Evolutionary conservation across 2,113 vertebrate genomes (phyloP).

Genomic region (Dipodomys ordii): DNA sequence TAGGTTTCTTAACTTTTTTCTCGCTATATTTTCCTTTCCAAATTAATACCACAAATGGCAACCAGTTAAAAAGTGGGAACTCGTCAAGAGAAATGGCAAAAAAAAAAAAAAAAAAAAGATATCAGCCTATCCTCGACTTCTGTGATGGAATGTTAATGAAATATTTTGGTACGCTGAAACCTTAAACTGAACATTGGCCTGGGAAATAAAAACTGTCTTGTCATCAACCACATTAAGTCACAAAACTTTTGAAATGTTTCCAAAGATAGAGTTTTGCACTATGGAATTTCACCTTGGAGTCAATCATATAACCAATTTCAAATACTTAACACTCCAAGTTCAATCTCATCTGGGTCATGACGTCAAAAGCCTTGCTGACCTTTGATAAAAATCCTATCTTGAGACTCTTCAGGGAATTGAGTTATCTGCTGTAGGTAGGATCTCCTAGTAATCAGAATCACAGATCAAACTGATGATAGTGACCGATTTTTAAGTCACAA

Average conservation of each 20-base stretch:
- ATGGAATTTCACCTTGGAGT: neutral
- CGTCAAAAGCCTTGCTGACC: slow-evolving; percentile 24
- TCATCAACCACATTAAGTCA: slow-evolving; percentile 57
- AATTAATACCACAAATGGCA: slow-evolving; percentile 78
- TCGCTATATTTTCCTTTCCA: slow-evolving; percentile 73
- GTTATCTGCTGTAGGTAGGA: neutral
- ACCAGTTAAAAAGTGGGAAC: slow-evolving; percentile 69
- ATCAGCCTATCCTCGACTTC: slow-evolving; percentile 41
- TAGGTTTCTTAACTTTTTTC: slow-evolving; percentile 75
- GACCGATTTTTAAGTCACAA: neutral
- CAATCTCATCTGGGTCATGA: slow-evolving; percentile 4
- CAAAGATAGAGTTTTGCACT: slow-evolving; percentile 28
- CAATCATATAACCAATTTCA: slow-evolving; percentile 22
- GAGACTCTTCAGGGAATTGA: neutral
- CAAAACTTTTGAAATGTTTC: slow-evolving; percentile 44
- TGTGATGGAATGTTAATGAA: slow-evolving; percentile 75
- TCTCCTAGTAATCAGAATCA: slow-evolving; percentile 48
- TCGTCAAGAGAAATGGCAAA: slow-evolving; percentile 65
- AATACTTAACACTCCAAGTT: slow-evolving; percentile 43
- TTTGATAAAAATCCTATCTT: slow-evolving; percentile 4
- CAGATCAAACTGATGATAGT: neutral
- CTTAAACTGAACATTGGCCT: slow-evolving; percentile 58
- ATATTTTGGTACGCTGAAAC: slow-evolving; percentile 72
- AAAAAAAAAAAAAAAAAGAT: neutral
- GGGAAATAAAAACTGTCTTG: slow-evolving; percentile 44